These are phyloP conservation scores for Solea solea DNA, from an alignment of 2,113 vertebrate genomes.

Conservation along the genomic window DNA sequence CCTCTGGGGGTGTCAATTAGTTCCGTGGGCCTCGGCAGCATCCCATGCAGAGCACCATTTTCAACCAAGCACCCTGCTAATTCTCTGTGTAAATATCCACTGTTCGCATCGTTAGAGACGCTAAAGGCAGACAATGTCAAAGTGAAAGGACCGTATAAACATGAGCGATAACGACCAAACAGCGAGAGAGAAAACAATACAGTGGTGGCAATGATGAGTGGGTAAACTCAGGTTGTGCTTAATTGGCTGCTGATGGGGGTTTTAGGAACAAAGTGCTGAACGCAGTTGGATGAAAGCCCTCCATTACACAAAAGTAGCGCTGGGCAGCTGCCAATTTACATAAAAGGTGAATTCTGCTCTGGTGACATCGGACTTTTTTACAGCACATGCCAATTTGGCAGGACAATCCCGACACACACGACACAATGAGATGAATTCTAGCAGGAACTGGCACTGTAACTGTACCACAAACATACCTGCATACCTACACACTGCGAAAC, in stretches of 20 bases:
- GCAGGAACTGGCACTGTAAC: constrained; percentile 16
- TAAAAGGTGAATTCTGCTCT: constrained; percentile 57
- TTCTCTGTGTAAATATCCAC: constrained; percentile 36
- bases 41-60: constrained; percentile 44
- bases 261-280: constrained; percentile 42
- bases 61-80: constrained; percentile 36
- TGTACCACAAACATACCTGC: constrained; percentile 8
- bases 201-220: constrained; percentile 26
- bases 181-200: constrained; percentile 7
- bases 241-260: constrained; percentile 45
- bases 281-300: constrained; percentile 24
- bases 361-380: constrained; percentile 50
- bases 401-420: constrained; percentile 22
- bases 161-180: constrained; percentile 25
- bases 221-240: constrained; percentile 16
- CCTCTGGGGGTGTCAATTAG: constrained; percentile 60
- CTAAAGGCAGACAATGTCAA: constrained; percentile 20
- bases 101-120: constrained; percentile 41
- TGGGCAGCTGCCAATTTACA: constrained; percentile 34
- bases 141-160: constrained; percentile 46
- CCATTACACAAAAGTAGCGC: constrained; percentile 12
- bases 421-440: constrained; percentile 62
- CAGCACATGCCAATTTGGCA: constrained; percentile 30
- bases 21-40: constrained; percentile 44
- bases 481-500: constrained; percentile 28